Evolutionary conservation across 1,140 invertebrate genomes (phyloP).

Genomic region (Drosophila nigromelanica): DNA sequence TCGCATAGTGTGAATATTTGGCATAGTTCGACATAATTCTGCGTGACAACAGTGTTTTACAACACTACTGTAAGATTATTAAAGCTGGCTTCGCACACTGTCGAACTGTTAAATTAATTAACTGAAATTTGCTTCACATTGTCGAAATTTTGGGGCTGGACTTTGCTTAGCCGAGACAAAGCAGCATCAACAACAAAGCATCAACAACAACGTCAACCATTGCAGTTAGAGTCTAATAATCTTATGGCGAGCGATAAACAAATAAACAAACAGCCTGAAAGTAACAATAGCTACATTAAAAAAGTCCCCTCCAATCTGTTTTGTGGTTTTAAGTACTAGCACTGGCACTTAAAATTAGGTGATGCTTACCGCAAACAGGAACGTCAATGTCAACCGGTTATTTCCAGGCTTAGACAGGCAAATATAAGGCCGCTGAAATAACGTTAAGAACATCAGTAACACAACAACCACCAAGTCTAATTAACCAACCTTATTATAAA

Average conservation of each 20-base stretch:
- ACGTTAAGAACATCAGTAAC: constrained; percentile 3
- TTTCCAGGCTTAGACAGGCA: not conserved
- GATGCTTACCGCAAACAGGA: constrained; percentile 23
- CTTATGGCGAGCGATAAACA: not conserved
- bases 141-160: not conserved
- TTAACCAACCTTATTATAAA: not conserved
- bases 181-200: not conserved
- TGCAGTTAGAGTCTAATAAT: constrained; percentile 19
- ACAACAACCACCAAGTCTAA: constrained; percentile 4
- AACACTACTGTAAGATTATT: not conserved
- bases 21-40: not conserved
- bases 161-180: not conserved
- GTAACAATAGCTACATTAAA: constrained; percentile 21
- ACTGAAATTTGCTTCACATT: not conserved
- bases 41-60: not conserved
- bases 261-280: constrained; percentile 16
- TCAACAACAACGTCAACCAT: not conserved
- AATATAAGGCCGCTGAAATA: constrained; percentile 24
- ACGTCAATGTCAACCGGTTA: constrained; percentile 17
- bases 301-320: constrained; percentile 21
- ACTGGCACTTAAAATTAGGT: constrained; percentile 14
- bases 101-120: not conserved
- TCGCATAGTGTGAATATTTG: not conserved
- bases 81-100: not conserved
- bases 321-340: constrained; percentile 6